Base-by-base conservation (phyloP, 23 tunicate genomes). In the Aplidium turbinatum region DNA sequence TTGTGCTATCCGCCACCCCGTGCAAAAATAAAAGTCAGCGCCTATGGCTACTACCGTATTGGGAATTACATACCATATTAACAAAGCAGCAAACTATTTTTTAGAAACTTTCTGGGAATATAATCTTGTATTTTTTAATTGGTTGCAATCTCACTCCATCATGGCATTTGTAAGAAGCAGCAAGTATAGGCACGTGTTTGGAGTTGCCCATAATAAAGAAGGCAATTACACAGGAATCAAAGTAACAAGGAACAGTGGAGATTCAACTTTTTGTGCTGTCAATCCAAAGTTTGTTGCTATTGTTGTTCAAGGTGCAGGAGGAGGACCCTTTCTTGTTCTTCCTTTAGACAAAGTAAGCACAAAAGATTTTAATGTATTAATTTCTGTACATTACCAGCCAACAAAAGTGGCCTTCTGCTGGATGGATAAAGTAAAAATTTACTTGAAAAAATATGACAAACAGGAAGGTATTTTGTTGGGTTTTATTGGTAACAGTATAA, bases 211-310 rank as follows among this genome's bases (percentile, higher is more conserved):
- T 3, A 2, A 64, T 6, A 90, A 78, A 40, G 50, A 65, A 35
- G 46, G 11, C 40, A 21, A n/a, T 33, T 90, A 60, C 45, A 72
- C 40, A 28, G 80, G 70, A 31, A 33, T 90, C 5, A 78, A 78
- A 55, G 1, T 73, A 3, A 69, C 82, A 23, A 47, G 56, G 27
- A 69, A 31, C 0, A 70, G 58, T 33, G 47, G 38, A 9, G 97
- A 90, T 38, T 23, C 83, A 5, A 55, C 31, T 20, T 72, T 78
- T 42, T 79, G 86, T 78, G 66, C 97, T 27, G 85, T 64, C 11
- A 90, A 78, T 64, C 78, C 81, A 7, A 90, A 90, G 62, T 90
- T 90, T 65, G 35, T 90, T 33, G 97, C 97, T 19, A 23, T 80
- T 40, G 25, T 66, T 20, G 46, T 23, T 26, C 36, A 58, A 23